Evolutionary conservation across 2,888 invertebrate genomes (phyloP), one percentile per base, ranked within the genome.

Genomic region (Lasiommata megera): DNA sequence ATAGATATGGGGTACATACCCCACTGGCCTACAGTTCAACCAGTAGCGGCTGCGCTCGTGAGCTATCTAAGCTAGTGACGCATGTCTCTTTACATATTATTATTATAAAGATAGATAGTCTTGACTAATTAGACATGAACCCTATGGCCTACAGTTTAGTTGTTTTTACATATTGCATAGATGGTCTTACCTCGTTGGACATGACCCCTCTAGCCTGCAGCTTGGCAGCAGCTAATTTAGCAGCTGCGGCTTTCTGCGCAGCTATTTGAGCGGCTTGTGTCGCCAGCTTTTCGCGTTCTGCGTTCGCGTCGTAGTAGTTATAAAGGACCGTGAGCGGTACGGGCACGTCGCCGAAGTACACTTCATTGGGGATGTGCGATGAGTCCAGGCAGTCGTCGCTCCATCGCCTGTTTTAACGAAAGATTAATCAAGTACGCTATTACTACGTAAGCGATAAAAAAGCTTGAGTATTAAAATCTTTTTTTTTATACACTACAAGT

Each of bases 301-400:
- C 89, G 72, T 91, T 81, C 8, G 91, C 86, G 72, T 91, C 91
- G 80, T 88, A 88, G 72, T 90, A 91, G 80, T 91, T 91, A 84
- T 80, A 82, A 48, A 91, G 73, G 54, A 91, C 88, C 61, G 86
- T 82, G 68, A 77, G 76, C 0, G 89, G 80, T 11, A 91, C 91
- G 0, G 91, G 90, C 58, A 91, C 89, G 73, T 92, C 91, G 54
- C 91, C 91, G 79, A 91, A 91, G 79, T 88, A 92, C 31, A 92
- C 89, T 67, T 91, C 91, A 81, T 91, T 91, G 29, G 92, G 92
- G 58, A 91, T 92, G 80, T 91, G 89, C 3, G 88, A 83, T 6
- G 91, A 91, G 67, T 91, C 90, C 14, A 90, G 78, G 68, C 89
- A 88, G 68, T 91, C 91, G 80, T 91, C 91, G 75, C 91, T 91